Evolutionary conservation across 2,797 vertebrate genomes (phyloP), one percentile per base, ranked within the genome.

Genomic region (Tamandua tetradactyla): DNA sequence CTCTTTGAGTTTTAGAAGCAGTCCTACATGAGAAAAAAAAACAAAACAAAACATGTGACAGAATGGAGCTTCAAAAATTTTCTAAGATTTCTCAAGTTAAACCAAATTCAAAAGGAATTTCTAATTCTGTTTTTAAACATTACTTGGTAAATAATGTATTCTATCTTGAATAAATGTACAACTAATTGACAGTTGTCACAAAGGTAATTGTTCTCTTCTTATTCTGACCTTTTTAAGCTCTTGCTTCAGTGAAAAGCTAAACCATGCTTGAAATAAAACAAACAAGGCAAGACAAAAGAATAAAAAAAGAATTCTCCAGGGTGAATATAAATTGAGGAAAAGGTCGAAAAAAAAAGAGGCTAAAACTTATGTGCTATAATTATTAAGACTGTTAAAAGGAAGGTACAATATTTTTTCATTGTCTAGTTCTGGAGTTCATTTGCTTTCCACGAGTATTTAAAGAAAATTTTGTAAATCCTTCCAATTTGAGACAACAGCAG

Each of bases 401-500:
- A 95, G 47, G 4, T 52, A 40, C 22, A 35, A 7, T 47, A 7
- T 52, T 93, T 96, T 96, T 87, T 91, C 93, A 76, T 96, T 78
- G 25, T 91, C 80, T 95, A 96, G 97, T 93, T 97, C 93, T 94
- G 96, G 72, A 95, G 87, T 95, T 87, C 84, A 91, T 97, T 98
- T 98, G 95, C 94, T 98, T 97, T 96, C 64, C 94, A 93, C 71
- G 80, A 98, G 62, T 82, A 86, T 90, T 97, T 92, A 92, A 97
- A 90, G 52, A 95, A 97, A 96, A 95, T 93, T 98, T 96, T 97
- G 91, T 95, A 97, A 97, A 95, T 71, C 88, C 69, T 94, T 88
- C 96, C 97, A 97, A 96, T 32, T 92, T 94, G 94, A 97, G 95
- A 98, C 96, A 97, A 97, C 82, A 96, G 96, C 94, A 97, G 91